A percentile compares a stretch with the other conserved stretches of the same genome.
Conservation (phyloP, 2,113 vertebrate species). For the Albula goreensis region DNA sequence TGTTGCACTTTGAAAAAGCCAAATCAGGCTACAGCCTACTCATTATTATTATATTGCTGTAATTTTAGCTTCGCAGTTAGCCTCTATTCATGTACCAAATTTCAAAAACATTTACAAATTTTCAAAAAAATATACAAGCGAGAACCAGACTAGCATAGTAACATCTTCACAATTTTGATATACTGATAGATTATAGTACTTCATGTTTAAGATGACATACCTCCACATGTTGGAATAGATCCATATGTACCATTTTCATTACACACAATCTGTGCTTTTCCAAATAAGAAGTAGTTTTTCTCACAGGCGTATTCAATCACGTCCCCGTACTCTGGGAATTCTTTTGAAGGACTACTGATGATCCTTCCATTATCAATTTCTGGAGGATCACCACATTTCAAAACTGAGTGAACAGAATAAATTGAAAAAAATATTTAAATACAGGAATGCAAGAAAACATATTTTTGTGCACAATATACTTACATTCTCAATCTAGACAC, state of each 20-base stretch:
- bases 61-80: too few species aligned
- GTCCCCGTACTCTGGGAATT: neutral
- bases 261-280: neutral
- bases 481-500: too few species aligned
- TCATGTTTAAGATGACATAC: neutral
- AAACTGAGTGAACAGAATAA: neutral
- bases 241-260: neutral
- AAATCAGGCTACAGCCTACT: too few species aligned
- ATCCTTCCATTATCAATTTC: neutral
- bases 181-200: neutral
- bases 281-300: neutral
- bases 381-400: neutral
- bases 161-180: too few species aligned
- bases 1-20: too few species aligned
- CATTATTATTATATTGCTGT: too few species aligned
- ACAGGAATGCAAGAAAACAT: neutral
- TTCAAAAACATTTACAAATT: too few species aligned
- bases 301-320: neutral
- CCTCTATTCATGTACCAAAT: too few species aligned
- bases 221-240: neutral
- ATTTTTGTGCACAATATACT: too few species aligned
- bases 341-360: neutral
- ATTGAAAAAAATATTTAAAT: neutral
- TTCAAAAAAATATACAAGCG: neutral
- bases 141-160: too few species aligned